Evolutionary conservation across 1,140 invertebrate genomes (phyloP).

Genomic region (Steinernema khuongi): DNA sequence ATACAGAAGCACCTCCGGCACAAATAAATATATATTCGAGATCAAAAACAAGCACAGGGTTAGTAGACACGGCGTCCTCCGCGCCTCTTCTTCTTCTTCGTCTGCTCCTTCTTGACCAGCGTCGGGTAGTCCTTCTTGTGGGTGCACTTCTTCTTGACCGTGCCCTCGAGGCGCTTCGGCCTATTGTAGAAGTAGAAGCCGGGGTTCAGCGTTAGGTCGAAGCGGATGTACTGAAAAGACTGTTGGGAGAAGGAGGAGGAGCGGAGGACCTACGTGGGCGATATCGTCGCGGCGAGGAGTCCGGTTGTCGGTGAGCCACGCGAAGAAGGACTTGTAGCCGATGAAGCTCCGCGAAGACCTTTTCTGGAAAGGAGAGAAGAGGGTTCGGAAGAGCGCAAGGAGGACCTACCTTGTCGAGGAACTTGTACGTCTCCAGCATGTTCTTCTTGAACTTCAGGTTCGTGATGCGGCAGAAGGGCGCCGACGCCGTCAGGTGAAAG

Average conservation of each 20-base stretch:
- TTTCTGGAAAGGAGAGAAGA: background rate
- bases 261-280: background rate
- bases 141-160: background rate
- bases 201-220: background rate
- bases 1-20: no score
- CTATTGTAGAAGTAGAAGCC: background rate
- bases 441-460: slow-evolving; percentile 8
- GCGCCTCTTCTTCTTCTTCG: background rate
- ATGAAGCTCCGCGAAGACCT: background rate
- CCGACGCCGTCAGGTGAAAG: background rate
- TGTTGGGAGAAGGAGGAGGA: background rate
- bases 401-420: background rate
- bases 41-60: background rate
- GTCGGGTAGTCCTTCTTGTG: background rate
- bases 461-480: background rate
- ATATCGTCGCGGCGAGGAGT: background rate
- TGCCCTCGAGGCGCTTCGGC: background rate
- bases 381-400: background rate
- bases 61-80: background rate
- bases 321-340: slow-evolving; percentile 6
- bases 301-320: background rate
- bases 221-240: background rate
- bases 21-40: background rate
- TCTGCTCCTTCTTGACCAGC: background rate
- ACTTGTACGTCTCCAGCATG: background rate